Evolutionary conservation across 2,888 invertebrate genomes (phyloP).

Genomic region (Lampropteryx suffumata): DNA sequence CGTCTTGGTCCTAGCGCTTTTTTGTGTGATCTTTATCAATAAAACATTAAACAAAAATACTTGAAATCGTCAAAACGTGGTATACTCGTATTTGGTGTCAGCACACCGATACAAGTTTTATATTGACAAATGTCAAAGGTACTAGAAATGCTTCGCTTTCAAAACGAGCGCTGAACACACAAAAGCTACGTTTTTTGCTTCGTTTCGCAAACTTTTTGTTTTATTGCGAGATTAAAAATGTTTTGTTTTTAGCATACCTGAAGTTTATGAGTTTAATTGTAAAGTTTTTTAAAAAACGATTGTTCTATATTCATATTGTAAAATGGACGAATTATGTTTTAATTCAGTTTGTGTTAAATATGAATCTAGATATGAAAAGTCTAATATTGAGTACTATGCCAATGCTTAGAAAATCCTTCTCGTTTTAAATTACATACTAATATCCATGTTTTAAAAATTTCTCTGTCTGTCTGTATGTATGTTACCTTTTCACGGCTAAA

Average conservation of each 20-base stretch:
- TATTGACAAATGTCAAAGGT: constrained; percentile 20
- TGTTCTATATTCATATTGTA: constrained; percentile 2
- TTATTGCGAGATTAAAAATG: constrained; percentile 10
- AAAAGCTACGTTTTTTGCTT: constrained; percentile 7
- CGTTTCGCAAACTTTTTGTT: not conserved
- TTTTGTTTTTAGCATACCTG: not conserved
- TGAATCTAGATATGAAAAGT: too few relatives aligned
- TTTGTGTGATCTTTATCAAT: too few relatives aligned
- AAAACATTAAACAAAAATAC: too few relatives aligned
- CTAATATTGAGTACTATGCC: too few relatives aligned
- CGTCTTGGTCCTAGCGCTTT: too few relatives aligned
- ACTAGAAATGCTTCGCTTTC: constrained; percentile 5
- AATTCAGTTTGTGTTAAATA: not conserved
- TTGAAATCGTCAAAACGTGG: not conserved
- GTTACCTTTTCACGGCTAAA: too few relatives aligned
- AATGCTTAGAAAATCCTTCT: too few relatives aligned
- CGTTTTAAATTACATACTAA: too few relatives aligned
- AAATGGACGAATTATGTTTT: not conserved
- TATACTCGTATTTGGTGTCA: not conserved
- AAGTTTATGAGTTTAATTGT: constrained; percentile 2
- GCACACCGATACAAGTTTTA: not conserved
- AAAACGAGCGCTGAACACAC: constrained; percentile 4
- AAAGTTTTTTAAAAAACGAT: not conserved
- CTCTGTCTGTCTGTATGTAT: too few relatives aligned
- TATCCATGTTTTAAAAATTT: too few relatives aligned